A percentile compares a stretch with the other conserved stretches of the same genome.
phyloP scores from a whole-genome alignment of 2,113 vertebrate species.

The Polypterus senegalus region DNA sequence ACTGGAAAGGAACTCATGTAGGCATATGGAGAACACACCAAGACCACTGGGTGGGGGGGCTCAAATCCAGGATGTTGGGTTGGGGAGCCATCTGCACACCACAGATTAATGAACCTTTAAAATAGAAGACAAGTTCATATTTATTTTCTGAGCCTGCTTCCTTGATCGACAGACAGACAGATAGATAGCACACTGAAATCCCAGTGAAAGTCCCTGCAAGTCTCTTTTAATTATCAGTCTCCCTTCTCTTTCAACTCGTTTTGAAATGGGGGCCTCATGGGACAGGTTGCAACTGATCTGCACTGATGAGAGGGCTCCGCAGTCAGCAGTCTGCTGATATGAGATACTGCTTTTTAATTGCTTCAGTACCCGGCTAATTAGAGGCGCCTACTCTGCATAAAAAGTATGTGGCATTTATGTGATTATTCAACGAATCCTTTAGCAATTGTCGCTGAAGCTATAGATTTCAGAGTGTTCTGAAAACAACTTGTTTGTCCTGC shows the following conservation, averaged over 20 bases:
- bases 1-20: too few relatives aligned
- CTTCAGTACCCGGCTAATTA: background rate
- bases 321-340: background rate
- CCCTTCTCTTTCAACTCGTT: background rate
- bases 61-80: too few relatives aligned
- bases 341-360: slow-evolving; percentile 1
- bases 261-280: background rate
- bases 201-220: background rate
- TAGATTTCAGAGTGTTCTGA: background rate
- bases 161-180: too few relatives aligned
- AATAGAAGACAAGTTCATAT: too few relatives aligned
- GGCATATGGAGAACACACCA: too few relatives aligned
- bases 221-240: background rate
- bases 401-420: background rate
- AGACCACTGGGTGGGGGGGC: too few relatives aligned
- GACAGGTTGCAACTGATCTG: background rate
- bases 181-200: too few relatives aligned
- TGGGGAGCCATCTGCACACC: too few relatives aligned
- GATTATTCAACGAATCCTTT: slow-evolving; percentile 8
- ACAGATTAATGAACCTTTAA: too few relatives aligned
- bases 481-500: slow-evolving; percentile 8
- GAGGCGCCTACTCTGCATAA: background rate
- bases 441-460: slow-evolving; percentile 1
- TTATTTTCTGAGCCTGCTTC: too few relatives aligned
- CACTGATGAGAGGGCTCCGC: background rate